Percentiles rank a stretch among this genome's conserved stretches.
These are phyloP conservation scores for Littorina saxatilis DNA, from an alignment of 1,140 invertebrate genomes.

Conservation along the genomic window DNA sequence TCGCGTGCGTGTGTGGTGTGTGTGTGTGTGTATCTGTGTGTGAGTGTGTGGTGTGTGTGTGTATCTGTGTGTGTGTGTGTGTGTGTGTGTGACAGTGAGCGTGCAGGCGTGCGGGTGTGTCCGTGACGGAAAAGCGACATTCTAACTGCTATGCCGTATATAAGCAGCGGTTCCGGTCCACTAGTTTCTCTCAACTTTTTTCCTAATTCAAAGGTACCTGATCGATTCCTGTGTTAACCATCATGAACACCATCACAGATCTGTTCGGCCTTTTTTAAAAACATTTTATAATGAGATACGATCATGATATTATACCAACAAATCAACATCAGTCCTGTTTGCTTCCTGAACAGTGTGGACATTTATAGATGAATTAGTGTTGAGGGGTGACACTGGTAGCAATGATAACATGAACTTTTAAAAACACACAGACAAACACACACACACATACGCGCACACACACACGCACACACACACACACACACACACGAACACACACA, in stretches of 20 bases:
- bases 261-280: too few species aligned
- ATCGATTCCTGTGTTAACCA: neutral
- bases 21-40: neutral
- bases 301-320: too few species aligned
- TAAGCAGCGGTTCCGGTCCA: neutral
- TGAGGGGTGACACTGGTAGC: too few species aligned
- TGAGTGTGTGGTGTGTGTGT: neutral
- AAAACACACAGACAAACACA: neutral
- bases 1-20: too few species aligned
- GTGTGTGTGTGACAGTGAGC: slow-evolving; percentile 21
- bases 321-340: too few species aligned
- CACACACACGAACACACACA: neutral
- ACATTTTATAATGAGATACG: too few species aligned
- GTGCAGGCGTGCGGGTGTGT: slow-evolving; percentile 16
- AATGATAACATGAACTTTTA: too few species aligned
- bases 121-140: neutral
- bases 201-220: neutral
- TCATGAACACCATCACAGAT: neutral
- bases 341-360: too few species aligned
- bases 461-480: neutral
- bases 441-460: neutral
- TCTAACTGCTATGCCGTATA: neutral
- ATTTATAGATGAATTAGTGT: too few species aligned
- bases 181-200: neutral
- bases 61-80: slow-evolving; percentile 23